These are phyloP conservation scores for Hirundichthys speculiger DNA, from an alignment of 2,113 vertebrate genomes.

Conservation along the genomic window DNA sequence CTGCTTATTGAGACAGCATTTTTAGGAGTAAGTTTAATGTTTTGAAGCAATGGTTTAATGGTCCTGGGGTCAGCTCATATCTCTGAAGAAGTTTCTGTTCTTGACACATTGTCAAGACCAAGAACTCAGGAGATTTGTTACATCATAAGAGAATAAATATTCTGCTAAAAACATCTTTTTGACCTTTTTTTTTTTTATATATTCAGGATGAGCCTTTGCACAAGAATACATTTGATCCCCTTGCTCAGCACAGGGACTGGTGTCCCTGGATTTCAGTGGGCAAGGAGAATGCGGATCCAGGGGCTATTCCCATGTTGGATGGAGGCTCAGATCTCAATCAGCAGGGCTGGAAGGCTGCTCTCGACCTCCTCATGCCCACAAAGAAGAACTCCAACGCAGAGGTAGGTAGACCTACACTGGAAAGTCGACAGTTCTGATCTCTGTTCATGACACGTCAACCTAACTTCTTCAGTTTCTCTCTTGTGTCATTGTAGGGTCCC, in stretches of 20 bases:
- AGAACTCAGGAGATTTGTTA: not conserved
- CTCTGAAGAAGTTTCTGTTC: no score
- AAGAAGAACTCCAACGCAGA: constrained; percentile 66
- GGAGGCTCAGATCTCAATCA: constrained; percentile 51
- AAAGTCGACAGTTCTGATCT: constrained; percentile 19
- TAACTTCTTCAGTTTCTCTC: not conserved
- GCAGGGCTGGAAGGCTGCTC: constrained; percentile 87
- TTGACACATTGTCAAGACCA: not conserved
- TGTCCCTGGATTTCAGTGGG: constrained; percentile 89
- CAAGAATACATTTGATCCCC: constrained; percentile 87
- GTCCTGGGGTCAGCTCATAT: no score
- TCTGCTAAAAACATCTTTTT: no score
- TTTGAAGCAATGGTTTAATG: no score
- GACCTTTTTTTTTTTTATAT: constrained; percentile 8
- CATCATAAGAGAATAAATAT: no score
- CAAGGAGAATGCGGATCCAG: constrained; percentile 59
- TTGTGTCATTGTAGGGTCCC: constrained; percentile 79
- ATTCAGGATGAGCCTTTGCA: constrained; percentile 81
- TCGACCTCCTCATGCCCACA: constrained; percentile 83
- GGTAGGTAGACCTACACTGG: constrained; percentile 70
- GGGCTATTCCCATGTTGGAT: constrained; percentile 13
- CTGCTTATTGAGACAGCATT: not conserved
- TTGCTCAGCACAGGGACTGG: constrained; percentile 94
- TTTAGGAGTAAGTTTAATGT: not conserved
- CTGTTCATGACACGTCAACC: not conserved